Base-by-base conservation (phyloP, 92 coral and sea anemone genomes). In the Paragorgia papillata region DNA sequence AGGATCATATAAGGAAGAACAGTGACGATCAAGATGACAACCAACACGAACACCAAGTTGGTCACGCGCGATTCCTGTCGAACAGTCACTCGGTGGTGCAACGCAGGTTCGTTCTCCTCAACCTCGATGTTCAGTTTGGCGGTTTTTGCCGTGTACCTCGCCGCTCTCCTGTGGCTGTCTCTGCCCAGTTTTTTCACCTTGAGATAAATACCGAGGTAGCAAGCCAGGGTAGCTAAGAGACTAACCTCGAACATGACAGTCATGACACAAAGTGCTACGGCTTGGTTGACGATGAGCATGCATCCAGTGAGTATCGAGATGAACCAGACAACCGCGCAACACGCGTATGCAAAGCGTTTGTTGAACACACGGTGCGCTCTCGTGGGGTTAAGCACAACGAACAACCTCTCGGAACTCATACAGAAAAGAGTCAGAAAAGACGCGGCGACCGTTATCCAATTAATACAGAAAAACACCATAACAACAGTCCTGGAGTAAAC, bases 41-140 rank as follows among this genome's bases (percentile, higher is more conserved):
- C 27, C 17, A 71, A 33, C 48, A 71, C 32, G 18, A 71, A 71
- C 25, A 71, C 32, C 78, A 71, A 17, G 49, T 71, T 71, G 9
- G 78, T 71, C 31, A 71, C 58, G 7, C 78, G 78, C 0, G 78
- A 54, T 35, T 71, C 78, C 54, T 71, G 78, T 19, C 78, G 46
- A 1, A 71, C 65, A 19, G 64, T 40, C 0, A 71, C 78, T 30
- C 78, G 35, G 78, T 54, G 78, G 32, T 71, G 78, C 24, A 71
- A 44, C 0, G 78, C 64, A 15, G 50, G 31, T 20, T 71, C 78
- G 30, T 55, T 71, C 33, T 54, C 78, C 27, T 71, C 78, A 7
- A 49, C 62, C 51, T 69, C 76, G 7, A 71, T 0, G 25, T 54
- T 71, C 0, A 71, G 64, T 0, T 32, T 55, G 43, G 78, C 46